A percentile compares a stretch with the other conserved stretches of the same genome.
Conservation (phyloP, 1,140 invertebrate genomes). For the Caerostris extrusa region DNA sequence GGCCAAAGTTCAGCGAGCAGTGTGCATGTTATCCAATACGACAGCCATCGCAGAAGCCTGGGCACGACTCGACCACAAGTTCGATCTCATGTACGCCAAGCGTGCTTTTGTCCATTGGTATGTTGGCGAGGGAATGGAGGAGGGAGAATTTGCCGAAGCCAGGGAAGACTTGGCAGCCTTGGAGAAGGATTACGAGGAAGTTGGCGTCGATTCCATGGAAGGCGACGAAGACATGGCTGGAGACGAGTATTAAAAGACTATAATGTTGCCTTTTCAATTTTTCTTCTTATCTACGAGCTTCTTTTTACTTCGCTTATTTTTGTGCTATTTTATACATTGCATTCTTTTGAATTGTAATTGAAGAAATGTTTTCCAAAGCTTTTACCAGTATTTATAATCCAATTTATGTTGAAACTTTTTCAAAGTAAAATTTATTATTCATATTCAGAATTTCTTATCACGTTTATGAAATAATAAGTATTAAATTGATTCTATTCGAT, state of each 20-base stretch:
- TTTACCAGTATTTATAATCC: neutral
- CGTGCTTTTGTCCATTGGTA: slow-evolving; percentile 83
- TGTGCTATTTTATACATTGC: slow-evolving; percentile 15
- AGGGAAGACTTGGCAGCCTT: slow-evolving; percentile 87
- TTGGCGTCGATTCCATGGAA: slow-evolving; percentile 85
- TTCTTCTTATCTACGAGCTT: neutral
- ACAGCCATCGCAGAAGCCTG: slow-evolving; percentile 89
- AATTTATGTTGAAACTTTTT: neutral
- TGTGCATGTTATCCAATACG: slow-evolving; percentile 89
- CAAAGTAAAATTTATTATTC: no score
- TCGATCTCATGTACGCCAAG: slow-evolving; percentile 85
- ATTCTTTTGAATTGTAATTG: neutral
- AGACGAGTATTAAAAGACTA: slow-evolving; percentile 81
- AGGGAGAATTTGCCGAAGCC: slow-evolving; percentile 81
- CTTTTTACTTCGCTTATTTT: slow-evolving; percentile 14
- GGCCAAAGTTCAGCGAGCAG: slow-evolving; percentile 91
- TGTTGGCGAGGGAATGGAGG: slow-evolving; percentile 81
- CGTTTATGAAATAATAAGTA: no score
- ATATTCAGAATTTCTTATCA: no score
- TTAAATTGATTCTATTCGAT: no score
- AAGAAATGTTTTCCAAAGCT: neutral
- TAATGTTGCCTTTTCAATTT: neutral
- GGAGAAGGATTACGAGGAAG: slow-evolving; percentile 87
- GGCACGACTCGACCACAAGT: slow-evolving; percentile 85
- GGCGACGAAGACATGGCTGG: slow-evolving; percentile 82